Evolutionary conservation across 1,140 invertebrate species (phyloP).

Genomic region (Argopecten irradians): DNA sequence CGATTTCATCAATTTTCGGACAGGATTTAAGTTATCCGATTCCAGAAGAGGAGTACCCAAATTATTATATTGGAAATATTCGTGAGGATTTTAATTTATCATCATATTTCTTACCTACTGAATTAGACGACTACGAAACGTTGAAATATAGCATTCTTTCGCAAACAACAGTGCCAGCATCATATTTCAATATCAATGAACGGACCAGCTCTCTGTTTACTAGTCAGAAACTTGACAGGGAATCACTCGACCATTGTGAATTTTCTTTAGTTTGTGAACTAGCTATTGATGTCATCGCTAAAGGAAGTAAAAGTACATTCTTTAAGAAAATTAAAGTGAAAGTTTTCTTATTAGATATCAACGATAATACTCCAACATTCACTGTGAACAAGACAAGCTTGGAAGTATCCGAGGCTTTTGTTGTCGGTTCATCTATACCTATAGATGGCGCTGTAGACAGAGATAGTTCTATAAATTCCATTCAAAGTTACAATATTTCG

Average conservation of each 20-base stretch:
- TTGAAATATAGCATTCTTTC: slow-evolving; percentile 53
- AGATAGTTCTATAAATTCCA: slow-evolving; percentile 61
- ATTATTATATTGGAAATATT: not conserved
- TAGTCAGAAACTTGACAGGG: slow-evolving; percentile 50
- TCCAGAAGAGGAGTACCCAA: not conserved
- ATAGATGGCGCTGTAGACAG: slow-evolving; percentile 63
- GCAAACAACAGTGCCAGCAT: slow-evolving; percentile 45
- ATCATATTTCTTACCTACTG: not conserved
- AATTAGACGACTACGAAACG: slow-evolving; percentile 45
- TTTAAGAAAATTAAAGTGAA: slow-evolving; percentile 79
- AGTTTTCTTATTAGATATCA: slow-evolving; percentile 88
- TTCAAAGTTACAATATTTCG: slow-evolving; percentile 59
- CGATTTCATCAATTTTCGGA: not conserved
- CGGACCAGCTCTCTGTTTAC: slow-evolving; percentile 54
- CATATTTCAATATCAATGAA: slow-evolving; percentile 52
- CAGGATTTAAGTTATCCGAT: not conserved
- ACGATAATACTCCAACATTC: slow-evolving; percentile 93
- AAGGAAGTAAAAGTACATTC: slow-evolving; percentile 61
- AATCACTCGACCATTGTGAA: slow-evolving; percentile 52
- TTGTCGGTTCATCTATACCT: slow-evolving; percentile 48
- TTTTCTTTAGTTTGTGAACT: slow-evolving; percentile 59
- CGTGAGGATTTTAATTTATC: slow-evolving; percentile 22
- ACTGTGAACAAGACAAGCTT: slow-evolving; percentile 67
- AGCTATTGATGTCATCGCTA: slow-evolving; percentile 57
- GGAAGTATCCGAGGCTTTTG: slow-evolving; percentile 60